Base-by-base conservation (phyloP, 2,888 invertebrate species). In the Mesochorus sp. region DNA sequence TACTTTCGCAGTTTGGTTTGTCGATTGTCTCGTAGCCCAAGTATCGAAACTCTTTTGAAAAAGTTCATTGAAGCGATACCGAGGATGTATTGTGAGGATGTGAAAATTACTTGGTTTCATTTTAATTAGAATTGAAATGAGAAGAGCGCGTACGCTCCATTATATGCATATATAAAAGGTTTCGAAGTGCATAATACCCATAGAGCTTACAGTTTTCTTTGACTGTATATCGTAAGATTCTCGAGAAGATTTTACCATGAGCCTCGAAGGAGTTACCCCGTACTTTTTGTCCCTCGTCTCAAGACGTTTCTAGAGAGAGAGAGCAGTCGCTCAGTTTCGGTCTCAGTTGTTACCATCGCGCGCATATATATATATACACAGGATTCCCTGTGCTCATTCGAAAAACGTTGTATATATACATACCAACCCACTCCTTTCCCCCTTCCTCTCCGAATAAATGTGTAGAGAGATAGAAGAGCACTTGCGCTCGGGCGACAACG, bases 401-500 rank as follows among this genome's bases (percentile, higher is more conserved):
- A 26, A 42, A 42, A 59, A 70, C 28, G 34, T 49, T 14, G 28
- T 42, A 62, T 42, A 55, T 39, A 26, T 21, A 53, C 6, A 53
- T 26, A 19, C 19, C 4, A 8, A 42, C 3, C n/a, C 21, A 31
- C 12, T 37, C 34, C 5, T 26, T 10, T 21, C n/a, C n/a, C n/a
- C n/a, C n/a, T n/a, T n/a, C n/a, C n/a, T n/a, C n/a, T n/a, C 37
- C 12, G 37, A n/a, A 37, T 12, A 37, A 37, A 37, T 37, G 37
- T 37, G 37, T 12, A 34, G 24, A 59, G 37, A 71, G 71, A 59
- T 62, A 53, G 71, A 61, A 59, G 59, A 76, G 66, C 71, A 37
- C 68, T 80, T 62, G 67, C 66, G 74, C 74, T 62, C 51, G 44
- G 84, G 84, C 79, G 82, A 83, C 81, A 81, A 81, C 72, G 81